A percentile compares a stretch with the other conserved stretches of the same genome.
These are phyloP conservation scores for Drosophila paramelanica DNA, from an alignment of 2,888 invertebrate species.

Conservation along the genomic window DNA sequence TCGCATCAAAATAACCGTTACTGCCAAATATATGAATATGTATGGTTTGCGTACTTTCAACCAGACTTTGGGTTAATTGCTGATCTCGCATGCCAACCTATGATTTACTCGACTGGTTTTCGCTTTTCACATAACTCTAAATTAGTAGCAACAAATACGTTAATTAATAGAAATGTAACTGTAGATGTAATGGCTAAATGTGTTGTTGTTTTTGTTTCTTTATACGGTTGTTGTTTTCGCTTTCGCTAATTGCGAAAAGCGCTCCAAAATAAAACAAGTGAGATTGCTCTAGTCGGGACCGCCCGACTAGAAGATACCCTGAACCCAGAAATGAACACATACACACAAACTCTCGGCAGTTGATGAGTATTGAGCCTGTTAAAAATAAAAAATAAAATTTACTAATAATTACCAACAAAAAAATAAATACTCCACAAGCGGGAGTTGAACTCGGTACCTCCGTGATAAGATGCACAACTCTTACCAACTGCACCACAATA, in stretches of 20 bases:
- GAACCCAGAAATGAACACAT: no score
- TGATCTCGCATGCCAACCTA: background rate
- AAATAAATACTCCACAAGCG: no score
- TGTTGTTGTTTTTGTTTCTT: background rate
- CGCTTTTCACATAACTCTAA: slow-evolving; percentile 3
- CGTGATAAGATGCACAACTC: no score
- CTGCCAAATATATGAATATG: no score
- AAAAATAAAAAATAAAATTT: no score
- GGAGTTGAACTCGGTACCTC: no score
- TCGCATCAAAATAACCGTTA: background rate
- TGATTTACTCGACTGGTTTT: slow-evolving; percentile 1
- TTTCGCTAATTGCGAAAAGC: slow-evolving; percentile 28
- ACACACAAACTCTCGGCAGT: no score
- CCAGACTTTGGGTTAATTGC: background rate
- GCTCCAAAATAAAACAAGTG: slow-evolving; percentile 16
- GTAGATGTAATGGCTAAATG: background rate
- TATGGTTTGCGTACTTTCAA: background rate
- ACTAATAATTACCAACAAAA: no score
- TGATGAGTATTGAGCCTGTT: no score
- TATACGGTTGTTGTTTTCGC: slow-evolving; percentile 23
- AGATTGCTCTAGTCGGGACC: no score
- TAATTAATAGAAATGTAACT: background rate
- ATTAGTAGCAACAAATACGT: background rate
- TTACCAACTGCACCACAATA: no score
- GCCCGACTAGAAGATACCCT: no score